Evolutionary conservation across 2,888 invertebrate genomes (phyloP), one percentile per base, ranked within the genome.

Genomic region (Lycia hirtaria): DNA sequence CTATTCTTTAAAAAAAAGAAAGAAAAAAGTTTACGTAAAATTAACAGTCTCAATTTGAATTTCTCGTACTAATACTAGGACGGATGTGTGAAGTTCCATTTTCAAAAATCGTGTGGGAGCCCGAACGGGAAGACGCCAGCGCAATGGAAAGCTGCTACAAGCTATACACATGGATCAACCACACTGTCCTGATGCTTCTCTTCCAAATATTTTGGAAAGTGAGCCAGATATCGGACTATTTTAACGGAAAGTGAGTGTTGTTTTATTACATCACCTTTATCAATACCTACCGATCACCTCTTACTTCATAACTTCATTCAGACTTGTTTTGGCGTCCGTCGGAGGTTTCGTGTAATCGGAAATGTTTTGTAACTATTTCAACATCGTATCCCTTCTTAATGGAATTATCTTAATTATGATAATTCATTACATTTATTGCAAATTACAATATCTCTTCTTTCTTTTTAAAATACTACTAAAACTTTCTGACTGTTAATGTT

Each of bases 201-300:
- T 83, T 91, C 61, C 91, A 92, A 76, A 89, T 91, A 71, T 86
- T 92, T 73, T 92, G 92, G 92, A 92, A 92, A 77, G 84, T 91
- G 69, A 89, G 84, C 78, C 92, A 92, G 75, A 84, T 92, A 75
- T 85, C 89, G 57, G 87, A 90, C 77, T 92, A 79, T 71, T 89
- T 92, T 62, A 87, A 78, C 62, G 87, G 85, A 72, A 88, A 87
- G 92, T 92, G 65, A 91, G 92, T 87, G 47, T 60, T 91, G 65
- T 90, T n/a, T 90, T 86, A 43, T 61, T 60, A 56, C 30, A 71
- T 54, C 48, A 62, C 40, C 12, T 37, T 26, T 15, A 51, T 51
- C 17, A 30, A 44, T 41, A n/a, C 40, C 51, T 60, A 45, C 24
- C 22, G 24, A 22, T 50, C 28, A 14, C 30, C 20, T 50, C 15